Evolutionary conservation across 2,888 invertebrate genomes (phyloP).

Genomic region (Caenorhabditis zanzibari): DNA sequence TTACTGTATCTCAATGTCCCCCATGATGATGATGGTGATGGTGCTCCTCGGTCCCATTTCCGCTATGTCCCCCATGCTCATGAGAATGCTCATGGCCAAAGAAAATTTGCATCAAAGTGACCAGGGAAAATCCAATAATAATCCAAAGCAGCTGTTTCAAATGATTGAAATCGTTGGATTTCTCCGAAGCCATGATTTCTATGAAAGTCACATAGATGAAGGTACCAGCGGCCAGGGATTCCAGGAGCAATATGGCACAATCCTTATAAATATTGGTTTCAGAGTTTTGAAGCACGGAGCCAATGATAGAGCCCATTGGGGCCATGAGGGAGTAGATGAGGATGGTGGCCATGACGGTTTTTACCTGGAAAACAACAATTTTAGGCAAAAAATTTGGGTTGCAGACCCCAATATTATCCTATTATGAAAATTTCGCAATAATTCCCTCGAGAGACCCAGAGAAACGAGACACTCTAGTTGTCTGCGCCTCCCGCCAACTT

Average conservation of each 20-base stretch:
- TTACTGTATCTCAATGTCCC: background rate
- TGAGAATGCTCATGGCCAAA: slow-evolving; percentile 60
- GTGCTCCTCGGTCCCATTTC: slow-evolving; percentile 32
- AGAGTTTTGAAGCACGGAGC: slow-evolving; percentile 67
- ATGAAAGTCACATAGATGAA: slow-evolving; percentile 82
- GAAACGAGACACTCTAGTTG: no score
- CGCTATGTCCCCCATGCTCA: slow-evolving; percentile 32
- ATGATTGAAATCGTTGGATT: slow-evolving; percentile 73
- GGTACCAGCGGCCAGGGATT: slow-evolving; percentile 80
- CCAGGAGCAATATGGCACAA: slow-evolving; percentile 77
- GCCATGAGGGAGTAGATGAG: slow-evolving; percentile 87
- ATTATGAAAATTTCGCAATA: no score
- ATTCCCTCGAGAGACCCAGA: no score
- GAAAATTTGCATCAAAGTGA: slow-evolving; percentile 72
- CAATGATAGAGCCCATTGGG: slow-evolving; percentile 86
- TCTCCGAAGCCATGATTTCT: slow-evolving; percentile 75
- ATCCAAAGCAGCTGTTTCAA: slow-evolving; percentile 79
- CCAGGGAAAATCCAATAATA: slow-evolving; percentile 77
- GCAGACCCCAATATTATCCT: no score
- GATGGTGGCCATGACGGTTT: slow-evolving; percentile 83
- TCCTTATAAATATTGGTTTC: slow-evolving; percentile 75
- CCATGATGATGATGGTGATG: slow-evolving; percentile 43
- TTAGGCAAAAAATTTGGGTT: no score
- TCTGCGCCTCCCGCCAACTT: no score
- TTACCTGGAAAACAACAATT: slow-evolving; percentile 64